These are phyloP conservation scores for Flabesymbios commensalis DNA, from an alignment of 2,888 invertebrate species.

Conservation along the genomic window DNA sequence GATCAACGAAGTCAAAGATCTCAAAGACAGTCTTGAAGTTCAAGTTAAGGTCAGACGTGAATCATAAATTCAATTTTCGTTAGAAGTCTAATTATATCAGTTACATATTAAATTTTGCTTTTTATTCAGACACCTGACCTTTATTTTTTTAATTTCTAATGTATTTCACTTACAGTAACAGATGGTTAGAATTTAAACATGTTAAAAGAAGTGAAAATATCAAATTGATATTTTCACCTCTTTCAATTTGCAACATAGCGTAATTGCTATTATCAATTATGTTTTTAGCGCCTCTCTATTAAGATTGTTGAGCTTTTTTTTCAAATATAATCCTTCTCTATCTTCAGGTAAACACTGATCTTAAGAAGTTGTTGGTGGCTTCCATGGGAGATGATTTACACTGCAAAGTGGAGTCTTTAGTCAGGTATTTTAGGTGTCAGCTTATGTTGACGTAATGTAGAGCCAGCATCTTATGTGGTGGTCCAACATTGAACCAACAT, in stretches of 20 bases:
- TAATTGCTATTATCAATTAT: not conserved
- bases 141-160: too few species aligned
- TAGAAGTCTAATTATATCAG: too few species aligned
- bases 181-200: too few species aligned
- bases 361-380: constrained; percentile 89
- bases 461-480: too few species aligned
- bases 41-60: constrained; percentile 21
- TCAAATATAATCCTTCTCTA: too few species aligned
- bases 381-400: constrained; percentile 94
- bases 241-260: not conserved
- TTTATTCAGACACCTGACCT: too few species aligned
- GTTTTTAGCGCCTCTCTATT: not conserved
- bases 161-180: too few species aligned
- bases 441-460: too few species aligned
- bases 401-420: constrained; percentile 83
- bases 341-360: constrained; percentile 80
- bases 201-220: too few species aligned
- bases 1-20: constrained; percentile 7
- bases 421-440: constrained; percentile 72
- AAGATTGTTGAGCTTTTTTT: not conserved
- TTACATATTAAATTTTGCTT: too few species aligned
- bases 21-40: constrained; percentile 18
- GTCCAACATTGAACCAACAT: too few species aligned
- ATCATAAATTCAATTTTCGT: too few species aligned
- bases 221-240: not conserved